Percentiles rank a stretch among this genome's conserved stretches.
These are phyloP conservation scores for Halocynthia roretzi DNA, from an alignment of 23 tunicate species.

Conservation along the genomic window DNA sequence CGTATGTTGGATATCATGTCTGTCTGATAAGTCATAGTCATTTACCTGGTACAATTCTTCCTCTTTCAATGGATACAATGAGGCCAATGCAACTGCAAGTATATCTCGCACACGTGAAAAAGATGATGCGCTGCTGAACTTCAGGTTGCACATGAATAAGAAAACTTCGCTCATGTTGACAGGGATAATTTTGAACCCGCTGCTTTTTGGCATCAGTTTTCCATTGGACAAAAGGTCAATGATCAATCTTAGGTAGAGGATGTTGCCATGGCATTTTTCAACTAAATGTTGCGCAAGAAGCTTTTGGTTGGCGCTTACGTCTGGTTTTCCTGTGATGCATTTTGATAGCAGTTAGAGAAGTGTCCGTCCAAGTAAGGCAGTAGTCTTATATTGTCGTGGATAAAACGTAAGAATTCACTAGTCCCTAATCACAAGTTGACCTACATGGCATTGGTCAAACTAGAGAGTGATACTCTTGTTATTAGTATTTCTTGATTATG, in stretches of 20 bases:
- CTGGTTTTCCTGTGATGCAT: slow-evolving; percentile 56
- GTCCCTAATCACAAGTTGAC: no score
- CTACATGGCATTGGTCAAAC: no score
- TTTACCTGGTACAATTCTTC: slow-evolving; percentile 80
- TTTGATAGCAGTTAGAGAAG: neutral
- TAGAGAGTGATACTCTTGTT: no score
- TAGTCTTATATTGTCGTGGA: no score
- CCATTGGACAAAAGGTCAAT: slow-evolving; percentile 84
- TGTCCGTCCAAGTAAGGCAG: neutral
- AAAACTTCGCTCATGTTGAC: slow-evolving; percentile 68
- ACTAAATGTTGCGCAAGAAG: slow-evolving; percentile 57
- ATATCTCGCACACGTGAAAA: slow-evolving; percentile 75
- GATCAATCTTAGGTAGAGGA: slow-evolving; percentile 77
- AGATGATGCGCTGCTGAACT: slow-evolving; percentile 63
- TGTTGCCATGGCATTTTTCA: slow-evolving; percentile 52
- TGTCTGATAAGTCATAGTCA: neutral
- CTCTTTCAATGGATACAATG: slow-evolving; percentile 89
- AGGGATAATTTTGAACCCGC: slow-evolving; percentile 79
- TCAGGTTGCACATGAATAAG: slow-evolving; percentile 68
- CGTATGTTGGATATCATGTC: neutral
- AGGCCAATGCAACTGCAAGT: slow-evolving; percentile 72
- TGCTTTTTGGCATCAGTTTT: slow-evolving; percentile 67
- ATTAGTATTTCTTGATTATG: neutral
- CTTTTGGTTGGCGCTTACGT: slow-evolving; percentile 68
- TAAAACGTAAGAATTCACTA: no score